Evolutionary conservation across 2,797 vertebrate genomes (phyloP).

Genomic region (Argya squamiceps): DNA sequence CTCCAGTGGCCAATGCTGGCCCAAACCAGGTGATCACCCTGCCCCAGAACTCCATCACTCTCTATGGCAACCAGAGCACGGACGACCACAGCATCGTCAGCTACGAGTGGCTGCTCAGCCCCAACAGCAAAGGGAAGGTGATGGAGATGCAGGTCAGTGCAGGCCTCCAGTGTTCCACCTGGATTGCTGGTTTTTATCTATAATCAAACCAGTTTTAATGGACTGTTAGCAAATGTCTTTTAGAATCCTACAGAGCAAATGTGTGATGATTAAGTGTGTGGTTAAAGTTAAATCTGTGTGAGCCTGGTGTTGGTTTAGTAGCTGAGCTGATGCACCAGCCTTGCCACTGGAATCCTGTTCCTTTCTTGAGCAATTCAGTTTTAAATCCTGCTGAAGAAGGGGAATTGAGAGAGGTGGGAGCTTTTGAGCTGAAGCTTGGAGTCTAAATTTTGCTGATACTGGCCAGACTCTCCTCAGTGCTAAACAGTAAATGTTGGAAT

Average conservation of each 20-base stretch:
- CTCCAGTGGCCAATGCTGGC: slow-evolving; percentile 90
- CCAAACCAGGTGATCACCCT: slow-evolving; percentile 95
- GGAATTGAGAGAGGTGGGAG: not conserved
- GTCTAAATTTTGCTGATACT: not conserved
- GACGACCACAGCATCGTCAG: slow-evolving; percentile 93
- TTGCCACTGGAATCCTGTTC: not conserved
- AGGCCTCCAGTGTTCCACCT: not conserved
- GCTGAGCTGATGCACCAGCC: not conserved
- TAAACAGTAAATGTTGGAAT: not conserved
- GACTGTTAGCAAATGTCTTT: not conserved
- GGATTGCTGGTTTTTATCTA: not conserved
- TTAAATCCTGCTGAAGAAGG: not conserved
- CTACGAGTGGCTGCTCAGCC: slow-evolving; percentile 97
- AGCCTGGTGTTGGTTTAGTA: not conserved
- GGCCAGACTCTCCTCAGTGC: not conserved
- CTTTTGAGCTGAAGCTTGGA: not conserved
- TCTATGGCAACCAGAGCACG: slow-evolving; percentile 92
- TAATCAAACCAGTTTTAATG: not conserved
- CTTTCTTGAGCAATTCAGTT: not conserved
- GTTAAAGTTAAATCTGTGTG: not conserved
- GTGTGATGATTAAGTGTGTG: not conserved
- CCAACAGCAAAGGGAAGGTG: slow-evolving; percentile 95
- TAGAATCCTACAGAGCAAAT: not conserved
- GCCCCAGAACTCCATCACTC: slow-evolving; percentile 90
- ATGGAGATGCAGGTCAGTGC: slow-evolving; percentile 96